These are phyloP conservation scores for Alligator sinensis DNA, from an alignment of 2,113 vertebrate species.

Conservation along the genomic window DNA sequence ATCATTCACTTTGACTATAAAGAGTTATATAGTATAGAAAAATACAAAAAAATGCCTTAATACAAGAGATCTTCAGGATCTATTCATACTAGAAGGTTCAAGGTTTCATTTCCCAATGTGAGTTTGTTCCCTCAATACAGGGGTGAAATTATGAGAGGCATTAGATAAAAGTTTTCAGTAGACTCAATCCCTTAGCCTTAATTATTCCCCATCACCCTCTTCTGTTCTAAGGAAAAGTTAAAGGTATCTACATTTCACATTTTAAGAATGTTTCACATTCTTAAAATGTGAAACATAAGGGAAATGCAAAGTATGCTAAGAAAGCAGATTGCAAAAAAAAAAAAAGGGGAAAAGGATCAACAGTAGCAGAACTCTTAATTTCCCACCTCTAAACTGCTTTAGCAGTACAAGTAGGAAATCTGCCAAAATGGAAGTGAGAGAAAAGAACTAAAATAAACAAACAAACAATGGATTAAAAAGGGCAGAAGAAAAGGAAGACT, in stretches of 20 bases:
- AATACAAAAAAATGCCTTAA: neutral
- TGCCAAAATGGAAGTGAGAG: neutral
- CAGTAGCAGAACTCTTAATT: neutral
- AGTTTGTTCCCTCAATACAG: neutral
- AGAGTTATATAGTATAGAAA: neutral
- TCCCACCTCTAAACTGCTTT: neutral
- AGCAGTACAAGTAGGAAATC: neutral
- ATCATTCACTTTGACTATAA: neutral
- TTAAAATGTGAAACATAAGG: neutral
- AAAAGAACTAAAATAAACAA: neutral
- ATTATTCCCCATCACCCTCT: neutral
- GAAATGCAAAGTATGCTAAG: neutral
- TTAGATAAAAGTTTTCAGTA: neutral
- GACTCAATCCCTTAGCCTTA: neutral
- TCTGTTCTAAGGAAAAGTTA: neutral
- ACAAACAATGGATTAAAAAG: neutral
- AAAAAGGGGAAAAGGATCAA: neutral
- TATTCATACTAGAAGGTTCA: neutral
- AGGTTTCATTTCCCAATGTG: neutral
- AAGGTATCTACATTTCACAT: neutral
- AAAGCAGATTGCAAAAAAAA: neutral
- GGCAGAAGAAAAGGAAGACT: neutral
- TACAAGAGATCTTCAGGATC: neutral
- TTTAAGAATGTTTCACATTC: no score
- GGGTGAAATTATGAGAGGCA: accelerated